Percentiles rank a stretch among this genome's conserved stretches.
Evolutionary conservation across 2,888 invertebrate genomes (phyloP).

Genomic region (Trachelus stipa): DNA sequence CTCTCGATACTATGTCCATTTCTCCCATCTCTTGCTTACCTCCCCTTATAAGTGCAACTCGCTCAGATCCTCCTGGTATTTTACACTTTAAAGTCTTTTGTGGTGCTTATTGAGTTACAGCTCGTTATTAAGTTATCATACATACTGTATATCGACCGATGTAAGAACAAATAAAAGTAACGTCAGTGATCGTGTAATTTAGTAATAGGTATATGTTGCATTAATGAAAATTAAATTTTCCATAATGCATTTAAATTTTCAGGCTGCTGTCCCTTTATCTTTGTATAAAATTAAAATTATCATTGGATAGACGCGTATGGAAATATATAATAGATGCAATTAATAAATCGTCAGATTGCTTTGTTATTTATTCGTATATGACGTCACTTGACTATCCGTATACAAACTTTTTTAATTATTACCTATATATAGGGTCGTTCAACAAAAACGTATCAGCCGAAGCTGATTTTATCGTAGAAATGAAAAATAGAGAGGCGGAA

Average conservation of each 20-base stretch:
- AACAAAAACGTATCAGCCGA: too few relatives aligned
- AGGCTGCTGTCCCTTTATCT: background rate
- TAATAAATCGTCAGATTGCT: background rate
- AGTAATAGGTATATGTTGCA: background rate
- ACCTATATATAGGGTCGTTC: too few relatives aligned
- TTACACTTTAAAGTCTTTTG: conserved; percentile 13
- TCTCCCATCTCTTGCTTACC: background rate
- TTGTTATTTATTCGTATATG: background rate
- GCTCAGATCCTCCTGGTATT: background rate
- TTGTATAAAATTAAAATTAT: background rate
- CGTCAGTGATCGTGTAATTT: conserved; percentile 8
- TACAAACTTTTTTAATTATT: too few relatives aligned
- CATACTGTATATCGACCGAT: conserved; percentile 23
- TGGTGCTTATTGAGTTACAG: conserved; percentile 24
- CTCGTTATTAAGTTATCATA: conserved; percentile 17
- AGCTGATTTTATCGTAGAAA: too few relatives aligned
- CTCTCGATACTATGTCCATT: background rate
- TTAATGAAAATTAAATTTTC: background rate
- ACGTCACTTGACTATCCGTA: too few relatives aligned
- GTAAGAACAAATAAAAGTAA: conserved; percentile 21
- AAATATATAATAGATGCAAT: background rate
- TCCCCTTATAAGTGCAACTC: background rate
- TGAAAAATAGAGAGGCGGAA: too few relatives aligned
- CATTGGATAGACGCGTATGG: background rate
- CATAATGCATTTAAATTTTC: background rate